Base-by-base conservation (phyloP, 2,797 vertebrate genomes). In the Gymnothorax reevesii region DNA sequence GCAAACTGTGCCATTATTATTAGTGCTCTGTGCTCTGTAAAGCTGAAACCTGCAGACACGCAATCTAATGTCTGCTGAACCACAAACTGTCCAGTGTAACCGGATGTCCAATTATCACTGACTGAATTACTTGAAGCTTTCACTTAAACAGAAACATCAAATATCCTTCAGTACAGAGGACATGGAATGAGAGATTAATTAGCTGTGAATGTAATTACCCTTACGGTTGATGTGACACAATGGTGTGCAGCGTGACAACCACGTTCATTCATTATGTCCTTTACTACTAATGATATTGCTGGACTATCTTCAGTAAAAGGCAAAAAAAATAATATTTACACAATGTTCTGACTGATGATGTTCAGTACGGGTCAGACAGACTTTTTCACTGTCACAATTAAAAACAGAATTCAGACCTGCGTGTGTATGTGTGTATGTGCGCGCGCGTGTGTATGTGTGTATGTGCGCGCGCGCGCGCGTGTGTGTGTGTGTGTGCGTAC, bases 311-410 rank as follows among this genome's bases (percentile, higher is more conserved):
- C 59, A 85, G 22, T 22, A 33, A 75, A 57, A 17, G 25, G 49
- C 75, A 75, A 57, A 75, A 85, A 73, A 59, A 59, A 59, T 66
- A n/a, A 83, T 33, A n/a, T 83, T 12, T 20, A 2, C 82, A 33
- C 17, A 27, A 75, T 57, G 59, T 49, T 42, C 55, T 59, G 54
- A 85, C 10, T 59, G 71, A n/a, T 27, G 52, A 57, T 6, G 66
- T 62, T 79, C 52, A 85, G 71, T 17, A 77, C 49, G 20, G 22
- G 42, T 6, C 42, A 52, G 42, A 13, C 60, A 62, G 42, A 15
- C 49, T 62, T 42, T 20, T 4, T 57, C 57, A 52, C 52, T 22
- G 60, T 22, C 49, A 69, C 62, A 86, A 83, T 69, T 25, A 82
- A 83, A 86, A 83, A 71, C n/a, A 83, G 60, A 83, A 83, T 71